A percentile compares a stretch with the other conserved stretches of the same genome.
Conservation (phyloP, 2,797 vertebrate genomes). For the Rhadinocentrus ornatus region DNA sequence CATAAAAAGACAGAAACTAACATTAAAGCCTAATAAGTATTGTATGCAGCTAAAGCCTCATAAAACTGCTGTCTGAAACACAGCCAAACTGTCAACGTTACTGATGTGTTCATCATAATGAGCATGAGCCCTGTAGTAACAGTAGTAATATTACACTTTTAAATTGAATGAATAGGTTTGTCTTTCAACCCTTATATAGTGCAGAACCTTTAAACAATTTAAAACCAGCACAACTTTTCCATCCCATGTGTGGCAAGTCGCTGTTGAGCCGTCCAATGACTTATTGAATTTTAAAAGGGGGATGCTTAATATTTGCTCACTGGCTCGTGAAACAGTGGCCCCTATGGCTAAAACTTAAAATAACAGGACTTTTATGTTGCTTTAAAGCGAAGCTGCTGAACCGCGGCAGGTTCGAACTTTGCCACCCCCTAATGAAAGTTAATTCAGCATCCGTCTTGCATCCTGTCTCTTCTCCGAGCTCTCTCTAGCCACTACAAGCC, state of each 20-base stretch:
- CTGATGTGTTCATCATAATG: not conserved
- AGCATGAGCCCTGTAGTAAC: not conserved
- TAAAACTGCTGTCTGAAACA: not conserved
- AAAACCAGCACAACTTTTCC: not conserved
- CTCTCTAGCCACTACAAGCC: not conserved
- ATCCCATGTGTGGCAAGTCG: not conserved
- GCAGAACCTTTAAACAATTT: not conserved
- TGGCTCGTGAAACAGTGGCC: not conserved
- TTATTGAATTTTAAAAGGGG: not conserved
- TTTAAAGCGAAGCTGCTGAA: not conserved
- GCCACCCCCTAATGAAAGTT: not conserved
- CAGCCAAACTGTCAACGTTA: not conserved
- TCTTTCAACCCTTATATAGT: not conserved
- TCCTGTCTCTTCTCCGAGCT: not conserved
- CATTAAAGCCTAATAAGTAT: slow-evolving; percentile 4
- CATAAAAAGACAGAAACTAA: slow-evolving; percentile 6
- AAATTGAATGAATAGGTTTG: not conserved
- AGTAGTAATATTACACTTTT: not conserved
- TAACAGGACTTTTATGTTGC: not conserved
- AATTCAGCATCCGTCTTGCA: not conserved
- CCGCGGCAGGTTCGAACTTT: too few relatives aligned
- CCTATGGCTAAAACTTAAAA: not conserved
- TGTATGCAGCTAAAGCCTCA: slow-evolving; percentile 1
- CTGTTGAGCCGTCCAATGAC: not conserved
- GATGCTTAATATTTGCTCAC: not conserved